A percentile compares a stretch with the other conserved stretches of the same genome.
These are phyloP conservation scores for Progne subis DNA, from an alignment of 2,113 vertebrate genomes.

Conservation along the genomic window DNA sequence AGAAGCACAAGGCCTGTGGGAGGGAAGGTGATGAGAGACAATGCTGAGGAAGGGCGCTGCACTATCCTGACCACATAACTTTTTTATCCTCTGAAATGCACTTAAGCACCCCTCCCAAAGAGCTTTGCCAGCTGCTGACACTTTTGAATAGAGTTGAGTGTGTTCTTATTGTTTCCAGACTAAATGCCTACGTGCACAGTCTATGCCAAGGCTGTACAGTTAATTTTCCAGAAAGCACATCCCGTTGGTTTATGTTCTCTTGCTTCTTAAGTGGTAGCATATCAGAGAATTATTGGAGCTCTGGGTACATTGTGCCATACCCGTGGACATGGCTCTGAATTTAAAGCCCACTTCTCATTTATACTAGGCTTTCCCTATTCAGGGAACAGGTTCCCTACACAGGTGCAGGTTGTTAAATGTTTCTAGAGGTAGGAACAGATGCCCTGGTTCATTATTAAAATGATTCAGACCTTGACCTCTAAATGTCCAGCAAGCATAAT, in stretches of 20 bases:
- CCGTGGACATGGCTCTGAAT: background rate
- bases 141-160: background rate
- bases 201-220: background rate
- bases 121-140: background rate
- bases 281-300: background rate
- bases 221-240: background rate
- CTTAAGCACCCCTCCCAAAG: background rate
- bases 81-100: background rate
- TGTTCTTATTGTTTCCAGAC: background rate
- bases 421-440: background rate
- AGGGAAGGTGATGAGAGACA: background rate
- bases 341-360: background rate
- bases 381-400: background rate
- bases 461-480: background rate
- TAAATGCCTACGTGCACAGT: background rate
- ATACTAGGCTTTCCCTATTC: background rate
- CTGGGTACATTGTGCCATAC: background rate
- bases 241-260: background rate
- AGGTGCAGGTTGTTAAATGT: background rate
- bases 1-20: background rate
- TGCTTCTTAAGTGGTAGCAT: background rate
- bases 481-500: background rate
- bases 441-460: background rate
- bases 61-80: background rate
- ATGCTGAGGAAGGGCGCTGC: background rate